These are phyloP conservation scores for Oncopodura yosiiana DNA, from an alignment of 1,140 invertebrate genomes.

Conservation along the genomic window DNA sequence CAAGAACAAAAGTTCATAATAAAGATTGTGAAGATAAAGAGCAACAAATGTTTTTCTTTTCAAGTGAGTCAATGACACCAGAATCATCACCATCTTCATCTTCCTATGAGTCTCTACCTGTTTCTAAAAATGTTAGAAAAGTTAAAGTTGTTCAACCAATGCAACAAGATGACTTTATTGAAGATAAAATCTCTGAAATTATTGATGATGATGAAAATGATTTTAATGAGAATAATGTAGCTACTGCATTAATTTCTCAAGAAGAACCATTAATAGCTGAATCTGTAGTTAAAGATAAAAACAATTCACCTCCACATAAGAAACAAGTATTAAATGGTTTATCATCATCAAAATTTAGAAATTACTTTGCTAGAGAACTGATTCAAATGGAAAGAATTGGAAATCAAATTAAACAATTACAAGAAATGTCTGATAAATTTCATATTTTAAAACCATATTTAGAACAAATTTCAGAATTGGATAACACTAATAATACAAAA, in stretches of 20 bases:
- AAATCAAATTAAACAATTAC: slow-evolving; percentile 27
- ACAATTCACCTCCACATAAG: background rate
- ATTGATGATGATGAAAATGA: background rate
- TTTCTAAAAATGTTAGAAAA: background rate
- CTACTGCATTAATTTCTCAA: background rate
- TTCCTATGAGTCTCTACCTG: slow-evolving; percentile 21
- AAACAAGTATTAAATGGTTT: slow-evolving; percentile 6
- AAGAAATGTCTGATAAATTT: slow-evolving; percentile 20
- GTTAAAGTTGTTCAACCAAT: slow-evolving; percentile 15
- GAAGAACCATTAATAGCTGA: background rate
- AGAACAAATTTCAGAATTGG: slow-evolving; percentile 16
- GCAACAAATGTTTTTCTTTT: slow-evolving; percentile 3
- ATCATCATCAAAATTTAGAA: slow-evolving; percentile 18
- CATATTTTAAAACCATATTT: slow-evolving; percentile 28
- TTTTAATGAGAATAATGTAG: background rate
- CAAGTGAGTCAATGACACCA: background rate
- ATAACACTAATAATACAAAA: slow-evolving; percentile 15
- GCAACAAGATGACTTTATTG: too few relatives aligned
- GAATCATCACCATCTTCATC: slow-evolving; percentile 10
- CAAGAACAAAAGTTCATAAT: background rate
- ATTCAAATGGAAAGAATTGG: slow-evolving; percentile 29
- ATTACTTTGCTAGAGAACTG: slow-evolving; percentile 27
- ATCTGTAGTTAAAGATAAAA: background rate
- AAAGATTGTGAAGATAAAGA: background rate
- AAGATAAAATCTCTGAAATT: slow-evolving; percentile 1